Conservation (phyloP, 35 echinoderm and acorn worm species). For the Apostichopus californicus region DNA sequence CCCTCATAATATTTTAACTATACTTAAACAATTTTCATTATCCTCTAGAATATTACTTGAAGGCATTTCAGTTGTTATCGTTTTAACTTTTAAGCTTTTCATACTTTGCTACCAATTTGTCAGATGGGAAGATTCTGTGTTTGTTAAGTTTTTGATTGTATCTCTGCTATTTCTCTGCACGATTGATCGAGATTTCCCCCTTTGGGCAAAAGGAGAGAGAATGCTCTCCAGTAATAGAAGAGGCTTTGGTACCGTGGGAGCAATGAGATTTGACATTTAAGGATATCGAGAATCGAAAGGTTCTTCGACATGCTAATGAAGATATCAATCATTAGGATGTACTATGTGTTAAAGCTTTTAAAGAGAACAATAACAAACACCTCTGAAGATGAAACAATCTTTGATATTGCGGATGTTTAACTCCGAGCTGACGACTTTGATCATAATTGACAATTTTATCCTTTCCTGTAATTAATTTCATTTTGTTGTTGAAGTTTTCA, state of each 20-base stretch:
- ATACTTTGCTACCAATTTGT: background rate
- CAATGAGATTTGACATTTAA: constrained; percentile 26
- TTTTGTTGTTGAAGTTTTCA: too few relatives aligned
- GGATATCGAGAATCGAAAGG: background rate
- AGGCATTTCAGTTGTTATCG: background rate
- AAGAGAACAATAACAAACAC: too few relatives aligned
- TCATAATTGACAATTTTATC: too few relatives aligned
- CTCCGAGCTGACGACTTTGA: too few relatives aligned
- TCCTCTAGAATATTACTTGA: background rate
- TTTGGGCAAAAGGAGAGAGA: too few relatives aligned
- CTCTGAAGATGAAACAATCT: too few relatives aligned
- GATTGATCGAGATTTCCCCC: background rate
- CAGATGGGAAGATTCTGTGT: constrained; percentile 5
- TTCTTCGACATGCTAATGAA: background rate
- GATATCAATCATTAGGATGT: background rate
- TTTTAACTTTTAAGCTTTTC: background rate
- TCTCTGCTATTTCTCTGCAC: background rate
- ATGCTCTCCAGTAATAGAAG: background rate
- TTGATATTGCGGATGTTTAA: too few relatives aligned
- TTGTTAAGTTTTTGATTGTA: constrained; percentile 33
- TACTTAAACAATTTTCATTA: background rate
- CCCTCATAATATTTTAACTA: background rate
- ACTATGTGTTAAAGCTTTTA: too few relatives aligned
- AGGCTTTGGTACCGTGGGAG: background rate
- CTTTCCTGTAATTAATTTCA: too few relatives aligned